Base-by-base conservation (phyloP, 2,888 invertebrate genomes). In the Gasteruption jaculator region DNA sequence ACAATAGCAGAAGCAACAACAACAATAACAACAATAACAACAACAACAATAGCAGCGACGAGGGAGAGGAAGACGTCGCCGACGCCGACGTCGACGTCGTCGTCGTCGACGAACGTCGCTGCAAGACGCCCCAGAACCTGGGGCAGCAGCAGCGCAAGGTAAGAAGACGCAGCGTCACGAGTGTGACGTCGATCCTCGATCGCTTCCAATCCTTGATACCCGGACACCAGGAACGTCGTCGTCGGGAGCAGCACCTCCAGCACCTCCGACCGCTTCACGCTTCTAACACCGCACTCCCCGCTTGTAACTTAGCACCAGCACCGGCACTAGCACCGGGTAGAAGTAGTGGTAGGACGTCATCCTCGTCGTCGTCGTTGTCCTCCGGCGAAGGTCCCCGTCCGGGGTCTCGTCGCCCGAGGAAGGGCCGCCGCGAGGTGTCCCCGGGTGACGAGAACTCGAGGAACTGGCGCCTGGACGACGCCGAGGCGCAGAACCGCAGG, bases 401-500 rank as follows among this genome's bases (percentile, higher is more conserved):
- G n/a, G n/a, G n/a, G n/a, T n/a, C n/a, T n/a, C n/a, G n/a, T n/a
- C n/a, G n/a, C n/a, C n/a, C n/a, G n/a, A n/a, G 58, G 1, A 63
- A 63, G 16, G 58, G 52, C 0, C 19, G 52, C 29, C 34, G 50
- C 34, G 56, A 58, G 24, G 20, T 46, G 3, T 42, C 42, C 7
- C 34, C 30, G 20, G 20, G 12, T 3, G 15, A 18, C n/a, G n/a
- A 7, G 3, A 14, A 16, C 24, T 7, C 7, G 24, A 22, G 21
- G 15, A 5, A 20, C 7, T 8, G 19, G 8, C 5, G 15, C 19
- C 12, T 15, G 6, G 7, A 21, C 7, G 8, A n/a, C 60, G 1
- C 59, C 61, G 2, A 54, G 48, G 41, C 54, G 6, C 61, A 65
- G 19, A 67, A 65, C 41, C 30, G 38, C 20, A 51, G 49, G 15